A percentile compares a stretch with the other conserved stretches of the same genome.
Evolutionary conservation across 2,113 vertebrate species (phyloP).

Genomic region (Tor tambroides): DNA sequence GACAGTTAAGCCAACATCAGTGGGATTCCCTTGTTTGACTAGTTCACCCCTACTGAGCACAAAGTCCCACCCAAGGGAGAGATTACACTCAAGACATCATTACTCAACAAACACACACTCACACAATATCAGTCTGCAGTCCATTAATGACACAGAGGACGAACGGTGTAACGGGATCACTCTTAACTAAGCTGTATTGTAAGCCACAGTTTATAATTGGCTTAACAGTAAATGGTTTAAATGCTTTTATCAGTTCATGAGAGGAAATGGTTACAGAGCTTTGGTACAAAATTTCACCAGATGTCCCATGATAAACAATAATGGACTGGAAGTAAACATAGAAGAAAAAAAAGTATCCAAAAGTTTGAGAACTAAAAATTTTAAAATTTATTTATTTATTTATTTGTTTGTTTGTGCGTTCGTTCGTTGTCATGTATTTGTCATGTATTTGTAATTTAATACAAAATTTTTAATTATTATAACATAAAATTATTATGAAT

Average conservation of each 20-base stretch:
- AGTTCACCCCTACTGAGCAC: constrained; percentile 36
- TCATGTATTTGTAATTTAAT: too few species aligned
- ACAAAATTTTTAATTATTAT: too few species aligned
- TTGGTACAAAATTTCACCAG: background rate
- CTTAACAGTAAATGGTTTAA: background rate
- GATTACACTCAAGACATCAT: constrained; percentile 36
- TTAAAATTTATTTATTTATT: too few species aligned
- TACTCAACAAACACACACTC: constrained; percentile 35
- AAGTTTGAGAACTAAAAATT: background rate
- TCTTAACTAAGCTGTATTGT: background rate
- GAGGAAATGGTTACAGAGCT: background rate
- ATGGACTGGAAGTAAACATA: background rate
- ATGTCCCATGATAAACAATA: background rate
- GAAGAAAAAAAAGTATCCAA: background rate
- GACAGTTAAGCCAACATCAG: constrained; percentile 35
- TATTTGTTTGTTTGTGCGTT: background rate
- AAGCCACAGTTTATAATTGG: background rate
- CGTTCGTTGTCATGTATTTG: too few species aligned
- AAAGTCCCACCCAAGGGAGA: constrained; percentile 32
- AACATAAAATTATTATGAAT: background rate
- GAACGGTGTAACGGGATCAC: background rate
- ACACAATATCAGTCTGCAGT: constrained; percentile 38
- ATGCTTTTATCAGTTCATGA: background rate
- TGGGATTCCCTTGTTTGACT: constrained; percentile 39
- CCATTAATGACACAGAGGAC: background rate